These are phyloP conservation scores for Noctua comes DNA, from an alignment of 2,888 invertebrate species.

Conservation along the genomic window DNA sequence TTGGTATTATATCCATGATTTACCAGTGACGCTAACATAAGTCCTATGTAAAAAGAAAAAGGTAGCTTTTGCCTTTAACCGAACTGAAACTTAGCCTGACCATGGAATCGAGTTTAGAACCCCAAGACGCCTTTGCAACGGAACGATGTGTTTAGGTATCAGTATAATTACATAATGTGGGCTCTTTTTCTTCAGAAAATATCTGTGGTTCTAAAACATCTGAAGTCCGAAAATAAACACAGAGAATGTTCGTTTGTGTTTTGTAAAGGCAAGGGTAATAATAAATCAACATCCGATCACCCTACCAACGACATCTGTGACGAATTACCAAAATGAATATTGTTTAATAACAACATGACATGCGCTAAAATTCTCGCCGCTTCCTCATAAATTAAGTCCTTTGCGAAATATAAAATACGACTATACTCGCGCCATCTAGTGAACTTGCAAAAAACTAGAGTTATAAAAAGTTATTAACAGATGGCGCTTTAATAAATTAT, in stretches of 20 bases:
- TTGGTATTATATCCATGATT: background rate
- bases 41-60: background rate
- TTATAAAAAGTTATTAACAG: slow-evolving; percentile 25
- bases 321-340: slow-evolving; percentile 26
- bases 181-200: background rate
- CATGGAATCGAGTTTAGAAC: background rate
- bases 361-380: background rate
- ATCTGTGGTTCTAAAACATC: background rate
- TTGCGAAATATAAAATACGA: slow-evolving; percentile 5
- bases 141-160: background rate
- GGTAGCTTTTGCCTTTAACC: background rate
- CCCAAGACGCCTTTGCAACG: background rate
- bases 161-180: background rate
- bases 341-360: slow-evolving; percentile 29
- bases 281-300: background rate
- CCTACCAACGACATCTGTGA: slow-evolving; percentile 58
- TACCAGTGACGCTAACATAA: background rate
- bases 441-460: background rate
- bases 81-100: background rate
- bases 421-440: slow-evolving; percentile 48
- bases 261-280: background rate
- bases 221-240: no score
- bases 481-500: slow-evolving; percentile 44
- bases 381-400: slow-evolving; percentile 24
- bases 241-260: background rate